Percentiles rank a stretch among this genome's conserved stretches.
phyloP scores from a whole-genome alignment of 2,797 vertebrate genomes.

The Bovichtus variegatus region DNA sequence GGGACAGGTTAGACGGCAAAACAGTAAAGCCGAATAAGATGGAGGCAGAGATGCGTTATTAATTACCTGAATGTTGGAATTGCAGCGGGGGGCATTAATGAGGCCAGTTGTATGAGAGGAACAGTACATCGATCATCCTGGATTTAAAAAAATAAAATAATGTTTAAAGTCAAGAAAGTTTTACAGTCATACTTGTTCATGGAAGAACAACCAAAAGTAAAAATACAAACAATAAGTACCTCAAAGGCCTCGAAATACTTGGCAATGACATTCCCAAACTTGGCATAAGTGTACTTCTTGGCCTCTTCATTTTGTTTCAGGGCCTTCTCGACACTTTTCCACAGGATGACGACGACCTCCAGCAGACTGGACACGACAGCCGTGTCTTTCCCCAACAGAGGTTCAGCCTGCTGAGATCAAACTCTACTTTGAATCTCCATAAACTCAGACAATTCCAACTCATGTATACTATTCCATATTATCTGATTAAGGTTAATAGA shows the following conservation, averaged over 20 bases:
- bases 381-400: constrained; percentile 81
- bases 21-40: not conserved
- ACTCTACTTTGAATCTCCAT: not conserved
- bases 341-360: constrained; percentile 93
- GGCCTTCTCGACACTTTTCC: constrained; percentile 90
- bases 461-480: not conserved
- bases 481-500: not conserved
- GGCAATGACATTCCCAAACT: constrained; percentile 91
- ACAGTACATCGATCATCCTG: constrained; percentile 90
- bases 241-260: constrained; percentile 93
- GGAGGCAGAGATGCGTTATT: not conserved
- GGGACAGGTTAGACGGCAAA: not conserved
- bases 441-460: not conserved
- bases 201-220: not conserved
- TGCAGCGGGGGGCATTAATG: constrained; percentile 89
- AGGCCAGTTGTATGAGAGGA: constrained; percentile 91
- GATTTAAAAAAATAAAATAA: constrained; percentile 22
- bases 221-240: constrained; percentile 76
- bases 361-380: constrained; percentile 88
- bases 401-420: constrained; percentile 43
- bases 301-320: constrained; percentile 90
- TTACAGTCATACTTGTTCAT: not conserved
- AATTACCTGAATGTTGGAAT: constrained; percentile 92
- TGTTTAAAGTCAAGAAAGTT: not conserved
- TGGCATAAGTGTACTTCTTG: constrained; percentile 85